Base-by-base conservation (phyloP, 2,888 invertebrate genomes). In the Cabera pusaria region DNA sequence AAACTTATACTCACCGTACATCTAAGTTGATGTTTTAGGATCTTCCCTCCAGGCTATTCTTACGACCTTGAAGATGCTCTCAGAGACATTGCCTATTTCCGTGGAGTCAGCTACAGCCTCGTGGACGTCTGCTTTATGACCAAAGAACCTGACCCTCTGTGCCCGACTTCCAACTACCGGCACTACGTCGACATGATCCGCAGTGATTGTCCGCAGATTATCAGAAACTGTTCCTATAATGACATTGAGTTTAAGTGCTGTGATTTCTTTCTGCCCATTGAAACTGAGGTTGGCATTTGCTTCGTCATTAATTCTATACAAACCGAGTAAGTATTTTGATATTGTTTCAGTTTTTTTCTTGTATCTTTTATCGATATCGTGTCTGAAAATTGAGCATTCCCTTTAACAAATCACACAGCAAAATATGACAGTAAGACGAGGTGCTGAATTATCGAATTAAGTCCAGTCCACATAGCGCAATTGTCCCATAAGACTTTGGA, bases 41-140 rank as follows among this genome's bases (percentile, higher is more conserved):
- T 93, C 3, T 94, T 92, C 90, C 91, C 94, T 1, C 82, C 88
- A 6, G 90, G 90, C 1, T 93, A 93, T 49, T 14, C 14, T 2
- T 14, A 14, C 14, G 93, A 94, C 43, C 68, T 94, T 11, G 94
- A 95, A 60, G 94, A 94, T 58, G 91, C 92, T 0, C 76, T 94
- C 0, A 91, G 90, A 58, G 94, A 94, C 64, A 89, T 94, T 19
- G 92, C 91, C 0, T 94, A 91, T 67, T 94, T 92, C 60, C 90
- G 92, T 2, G 94, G 94, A 1, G 76, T 91, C 1, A 90, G 91
- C n/a, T 93, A 92, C 64, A 92, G 91, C 48, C 92, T 93, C 0
- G 72, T 93, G 0, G 90, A 92, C 48, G 84, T 91, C 9, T 94
- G 93, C 57, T 90, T 90, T 6, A 75, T 79, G 0, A 70, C 80